phyloP scores from a whole-genome alignment of 2,797 vertebrate genomes.

The Syngnathus rostellatus region DNA sequence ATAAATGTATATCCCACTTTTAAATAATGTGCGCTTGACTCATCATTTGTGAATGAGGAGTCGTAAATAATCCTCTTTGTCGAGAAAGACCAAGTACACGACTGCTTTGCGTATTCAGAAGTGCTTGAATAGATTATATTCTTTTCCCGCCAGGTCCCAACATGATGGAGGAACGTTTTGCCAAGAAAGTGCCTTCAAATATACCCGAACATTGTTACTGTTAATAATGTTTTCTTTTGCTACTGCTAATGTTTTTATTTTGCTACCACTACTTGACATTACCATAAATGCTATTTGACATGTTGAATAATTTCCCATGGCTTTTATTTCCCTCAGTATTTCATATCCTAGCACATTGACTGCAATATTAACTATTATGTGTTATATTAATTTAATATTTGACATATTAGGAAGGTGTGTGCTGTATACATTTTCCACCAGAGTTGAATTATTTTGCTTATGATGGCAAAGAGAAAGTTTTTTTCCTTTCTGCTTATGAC shows the following conservation, averaged over 20 bases:
- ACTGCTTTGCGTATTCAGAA: background rate
- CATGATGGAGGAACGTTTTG: conserved; percentile 55
- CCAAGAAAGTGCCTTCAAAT: conserved; percentile 75
- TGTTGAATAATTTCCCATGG: conserved; percentile 31
- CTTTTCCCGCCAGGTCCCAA: conserved; percentile 43
- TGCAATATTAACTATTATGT: conserved; percentile 45
- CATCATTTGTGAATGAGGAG: conserved; percentile 28
- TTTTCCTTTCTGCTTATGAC: conserved; percentile 18
- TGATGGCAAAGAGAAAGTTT: conserved; percentile 32
- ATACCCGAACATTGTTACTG: conserved; percentile 40
- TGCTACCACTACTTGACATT: conserved; percentile 34
- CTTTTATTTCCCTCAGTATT: conserved; percentile 33
- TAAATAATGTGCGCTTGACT: conserved; percentile 47
- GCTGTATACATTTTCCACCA: conserved; percentile 60
- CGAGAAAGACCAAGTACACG: background rate
- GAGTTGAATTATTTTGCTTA: conserved; percentile 43
- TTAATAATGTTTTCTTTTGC: conserved; percentile 40
- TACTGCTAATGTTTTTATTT: conserved; percentile 35
- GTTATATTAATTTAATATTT: conserved; percentile 60
- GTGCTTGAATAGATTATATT: conserved; percentile 5
- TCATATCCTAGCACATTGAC: conserved; percentile 27
- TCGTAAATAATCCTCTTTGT: conserved; percentile 22
- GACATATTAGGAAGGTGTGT: conserved; percentile 62
- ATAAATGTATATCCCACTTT: conserved; percentile 33
- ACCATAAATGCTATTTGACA: conserved; percentile 41